These are phyloP conservation scores for Salvelinus namaycush DNA, from an alignment of 2,113 vertebrate species.

Conservation along the genomic window DNA sequence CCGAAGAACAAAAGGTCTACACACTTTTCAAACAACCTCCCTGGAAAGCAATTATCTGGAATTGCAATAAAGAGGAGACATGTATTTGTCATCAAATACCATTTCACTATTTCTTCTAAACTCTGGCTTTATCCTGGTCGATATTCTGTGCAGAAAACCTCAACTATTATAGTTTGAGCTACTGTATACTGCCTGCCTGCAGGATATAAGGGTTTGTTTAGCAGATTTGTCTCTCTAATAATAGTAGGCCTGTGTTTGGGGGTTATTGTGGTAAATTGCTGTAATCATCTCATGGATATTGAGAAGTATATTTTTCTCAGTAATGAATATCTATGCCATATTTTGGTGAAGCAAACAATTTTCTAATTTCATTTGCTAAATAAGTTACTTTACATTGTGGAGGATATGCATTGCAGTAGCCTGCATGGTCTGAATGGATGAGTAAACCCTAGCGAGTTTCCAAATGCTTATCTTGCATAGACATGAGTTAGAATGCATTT, in stretches of 20 bases:
- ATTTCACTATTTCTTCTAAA: not conserved
- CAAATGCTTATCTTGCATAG: constrained; percentile 39
- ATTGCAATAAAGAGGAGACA: not conserved
- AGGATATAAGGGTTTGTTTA: too few relatives aligned
- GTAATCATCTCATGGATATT: not conserved
- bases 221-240: too few relatives aligned
- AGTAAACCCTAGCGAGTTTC: constrained; percentile 1
- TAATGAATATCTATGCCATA: constrained; percentile 8
- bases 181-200: too few relatives aligned
- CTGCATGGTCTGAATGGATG: constrained; percentile 17
- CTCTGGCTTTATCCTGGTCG: not conserved
- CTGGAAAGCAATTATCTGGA: not conserved
- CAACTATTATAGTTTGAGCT: too few relatives aligned
- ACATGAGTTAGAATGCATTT: constrained; percentile 33
- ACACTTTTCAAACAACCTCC: not conserved
- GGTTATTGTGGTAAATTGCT: not conserved
- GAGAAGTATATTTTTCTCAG: not conserved
- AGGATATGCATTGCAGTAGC: constrained; percentile 1
- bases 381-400: constrained; percentile 14
- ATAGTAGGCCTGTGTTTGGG: not conserved
- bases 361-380: constrained; percentile 6
- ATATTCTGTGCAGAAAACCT: not conserved
- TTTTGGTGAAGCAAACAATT: not conserved
- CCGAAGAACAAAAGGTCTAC: not conserved
- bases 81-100: not conserved